These are phyloP conservation scores for Enteromius thamalakanensis DNA, from an alignment of 2,797 vertebrate species.

Conservation along the genomic window DNA sequence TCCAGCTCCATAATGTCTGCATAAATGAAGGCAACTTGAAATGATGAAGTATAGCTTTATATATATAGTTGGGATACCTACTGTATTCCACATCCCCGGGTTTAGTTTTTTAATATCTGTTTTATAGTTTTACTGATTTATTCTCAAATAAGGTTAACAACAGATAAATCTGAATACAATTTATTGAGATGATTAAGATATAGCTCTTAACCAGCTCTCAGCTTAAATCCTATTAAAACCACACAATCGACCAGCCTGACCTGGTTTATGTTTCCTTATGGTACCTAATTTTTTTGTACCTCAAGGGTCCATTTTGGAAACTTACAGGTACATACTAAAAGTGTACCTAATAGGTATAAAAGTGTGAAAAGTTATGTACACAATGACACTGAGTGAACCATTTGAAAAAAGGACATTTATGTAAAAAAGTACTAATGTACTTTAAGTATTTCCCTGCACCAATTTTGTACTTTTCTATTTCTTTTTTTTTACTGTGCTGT, in stretches of 20 bases:
- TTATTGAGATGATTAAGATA: neutral
- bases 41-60: neutral
- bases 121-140: neutral
- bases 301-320: too few relatives aligned
- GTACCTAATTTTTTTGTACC: too few relatives aligned
- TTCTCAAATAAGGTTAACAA: neutral
- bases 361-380: neutral
- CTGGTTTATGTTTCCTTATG: neutral
- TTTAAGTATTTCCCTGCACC: too few relatives aligned
- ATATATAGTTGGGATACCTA: neutral
- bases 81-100: neutral
- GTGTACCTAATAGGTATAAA: too few relatives aligned
- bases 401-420: neutral
- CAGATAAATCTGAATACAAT: neutral
- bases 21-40: neutral
- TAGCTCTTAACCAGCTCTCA: neutral
- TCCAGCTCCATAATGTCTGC: neutral
- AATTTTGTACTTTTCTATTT: too few relatives aligned
- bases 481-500: too few relatives aligned
- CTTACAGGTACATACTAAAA: too few relatives aligned
- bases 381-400: neutral
- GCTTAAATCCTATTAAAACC: neutral
- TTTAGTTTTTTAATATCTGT: neutral
- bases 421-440: too few relatives aligned
- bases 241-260: neutral